Evolutionary conservation across 2,888 invertebrate species (phyloP), one percentile per base, ranked within the genome.

Genomic region (Hymenopus coronatus): DNA sequence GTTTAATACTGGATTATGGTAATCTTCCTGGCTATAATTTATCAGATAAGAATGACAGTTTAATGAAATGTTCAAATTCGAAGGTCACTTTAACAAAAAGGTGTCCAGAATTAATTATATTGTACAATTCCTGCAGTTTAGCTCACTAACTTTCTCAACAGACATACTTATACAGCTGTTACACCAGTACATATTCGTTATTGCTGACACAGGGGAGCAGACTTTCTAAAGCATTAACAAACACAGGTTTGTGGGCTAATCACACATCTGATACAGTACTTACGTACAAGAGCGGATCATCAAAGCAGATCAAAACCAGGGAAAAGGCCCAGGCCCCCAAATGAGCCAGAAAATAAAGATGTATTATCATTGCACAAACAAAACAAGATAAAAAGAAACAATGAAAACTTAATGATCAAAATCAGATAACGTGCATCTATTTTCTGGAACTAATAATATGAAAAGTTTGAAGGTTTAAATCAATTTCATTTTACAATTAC

Each of bases 211-310:
- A 40, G 46, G 85, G 85, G 7, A 85, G 28, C 15, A 83, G 4
- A 15, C 15, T 28, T 83, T 83, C 83, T 83, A 83, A 70, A 70
- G 54, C 54, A 70, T 28, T 83, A 83, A 28, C 27, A 30, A n/a
- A n/a, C 4, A 83, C n/a, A 83, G 15, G 28, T 28, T 30, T 28
- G 20, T 30, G 40, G 40, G 27, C 85, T 40, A 20, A 83, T 70
- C 54, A 70, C 54, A 88, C 25, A 25, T n/a, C 15, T 28, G 54
- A 82, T 83, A 70, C 28, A 86, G 28, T 89, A 90, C 90, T 90
- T 90, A 90, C 90, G 84, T 88, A 90, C 90, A 90, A 90, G 90
- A 90, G 90, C 90, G 90, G 90, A 90, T 89, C 54, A 70, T 70
- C 90, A 89, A 89, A 90, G 83, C 87, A 88, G 84, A 84, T 83